These are phyloP conservation scores for Ichneumon xanthorius DNA, from an alignment of 2,888 invertebrate species.

Conservation along the genomic window DNA sequence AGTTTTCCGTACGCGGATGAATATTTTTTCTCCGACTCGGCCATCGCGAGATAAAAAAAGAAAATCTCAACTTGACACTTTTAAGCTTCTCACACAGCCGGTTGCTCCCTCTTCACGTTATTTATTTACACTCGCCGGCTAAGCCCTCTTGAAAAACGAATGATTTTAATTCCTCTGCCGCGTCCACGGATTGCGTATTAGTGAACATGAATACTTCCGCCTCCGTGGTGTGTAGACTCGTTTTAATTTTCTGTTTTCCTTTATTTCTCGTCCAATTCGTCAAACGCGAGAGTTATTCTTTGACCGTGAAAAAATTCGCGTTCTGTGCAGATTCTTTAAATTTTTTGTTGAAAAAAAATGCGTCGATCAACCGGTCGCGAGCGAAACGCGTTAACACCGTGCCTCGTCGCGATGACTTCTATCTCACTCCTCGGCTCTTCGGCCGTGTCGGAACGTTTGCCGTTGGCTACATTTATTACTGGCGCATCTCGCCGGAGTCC, in stretches of 20 bases:
- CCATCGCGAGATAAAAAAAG: slow-evolving; percentile 71
- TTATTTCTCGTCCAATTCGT: slow-evolving; percentile 1
- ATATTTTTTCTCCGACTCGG: slow-evolving; percentile 85
- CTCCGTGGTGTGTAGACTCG: not conserved
- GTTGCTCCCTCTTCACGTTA: not conserved
- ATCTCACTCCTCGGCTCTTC: slow-evolving; percentile 44
- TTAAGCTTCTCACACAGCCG: not conserved
- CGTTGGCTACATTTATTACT: slow-evolving; percentile 71
- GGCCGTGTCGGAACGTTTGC: slow-evolving; percentile 48
- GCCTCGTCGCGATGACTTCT: slow-evolving; percentile 40
- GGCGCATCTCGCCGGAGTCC: slow-evolving; percentile 66
- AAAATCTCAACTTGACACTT: slow-evolving; percentile 15
- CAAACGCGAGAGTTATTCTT: not conserved
- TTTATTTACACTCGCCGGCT: not conserved
- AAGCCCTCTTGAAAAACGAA: not conserved
- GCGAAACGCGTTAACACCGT: slow-evolving; percentile 32
- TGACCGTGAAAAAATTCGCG: not conserved
- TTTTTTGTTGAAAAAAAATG: slow-evolving; percentile 20
- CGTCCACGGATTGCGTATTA: not conserved
- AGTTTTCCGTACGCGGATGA: slow-evolving; percentile 90
- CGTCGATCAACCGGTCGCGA: slow-evolving; percentile 30
- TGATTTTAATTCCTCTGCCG: slow-evolving; percentile 9
- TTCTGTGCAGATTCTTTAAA: not conserved
- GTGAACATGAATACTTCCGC: slow-evolving; percentile 7
- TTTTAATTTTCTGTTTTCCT: not conserved